Evolutionary conservation across 2,888 invertebrate species (phyloP), one percentile per base, ranked within the genome.

Genomic region (Phyto melanocephala): DNA sequence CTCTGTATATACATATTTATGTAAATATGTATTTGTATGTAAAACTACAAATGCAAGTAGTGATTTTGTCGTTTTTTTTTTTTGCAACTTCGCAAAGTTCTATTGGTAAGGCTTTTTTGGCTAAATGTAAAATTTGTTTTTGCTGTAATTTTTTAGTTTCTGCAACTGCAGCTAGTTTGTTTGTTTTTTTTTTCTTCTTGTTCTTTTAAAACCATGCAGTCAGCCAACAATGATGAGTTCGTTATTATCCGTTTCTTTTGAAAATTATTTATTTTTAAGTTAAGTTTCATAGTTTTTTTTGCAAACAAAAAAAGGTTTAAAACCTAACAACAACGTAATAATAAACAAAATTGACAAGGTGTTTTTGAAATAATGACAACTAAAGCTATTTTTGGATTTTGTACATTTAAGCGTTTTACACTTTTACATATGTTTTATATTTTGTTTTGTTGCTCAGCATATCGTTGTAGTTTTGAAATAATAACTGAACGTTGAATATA

Each of bases 271-370:
- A 20, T 20, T 20, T 35, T 56, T 33, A 33, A 4, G 28, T 35
- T 17, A 15, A 54, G 13, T 42, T 15, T 60, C 56, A 42, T 74
- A 54, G 37, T 68, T 67, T 67, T 54, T 20, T 76, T 67, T 56
- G 11, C 13, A 40, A 22, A 42, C 2, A 47, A 28, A 47, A 45
- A 45, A 17, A 45, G 33, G 28, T 58, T 11, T 13, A 54, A 33
- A 37, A 52, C 50, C 40, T 63, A 17, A 17, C 52, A 58, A 40
- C 47, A 56, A 13, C 4, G 5, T 17, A 67, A 72, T 58, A 67
- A 60, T 71, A 74, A 58, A 67, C 60, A 77, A 81, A 78, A 78
- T 70, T 81, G 78, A 70, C 81, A 81, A 80, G 80, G 63, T 70
- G 70, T 80, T 76, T 65, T 58, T 67, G 15, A 74, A 70, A 68